Percentiles rank a stretch among this genome's conserved stretches.
Evolutionary conservation across 2,113 vertebrate species (phyloP).

Genomic region (Vulpes lagopus): DNA sequence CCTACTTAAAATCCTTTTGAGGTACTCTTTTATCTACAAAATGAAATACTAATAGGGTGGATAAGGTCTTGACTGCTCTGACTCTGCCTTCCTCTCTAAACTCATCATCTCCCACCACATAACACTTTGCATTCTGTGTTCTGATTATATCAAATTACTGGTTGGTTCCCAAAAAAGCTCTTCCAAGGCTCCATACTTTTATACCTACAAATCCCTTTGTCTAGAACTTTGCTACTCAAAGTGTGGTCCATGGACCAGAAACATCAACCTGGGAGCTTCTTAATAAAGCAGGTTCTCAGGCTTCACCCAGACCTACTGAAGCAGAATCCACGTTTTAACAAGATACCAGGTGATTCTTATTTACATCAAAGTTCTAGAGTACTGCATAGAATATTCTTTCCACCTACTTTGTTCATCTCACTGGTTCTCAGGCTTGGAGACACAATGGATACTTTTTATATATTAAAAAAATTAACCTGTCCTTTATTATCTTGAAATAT

Average conservation of each 20-base stretch:
- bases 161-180: background rate
- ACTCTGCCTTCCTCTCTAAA: background rate
- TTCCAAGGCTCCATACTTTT: background rate
- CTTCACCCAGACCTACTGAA: background rate
- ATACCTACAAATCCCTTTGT: background rate
- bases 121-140: background rate
- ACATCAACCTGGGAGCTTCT: background rate
- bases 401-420: background rate
- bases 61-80: background rate
- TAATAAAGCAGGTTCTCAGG: background rate
- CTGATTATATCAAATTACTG: background rate
- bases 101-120: background rate
- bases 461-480: background rate
- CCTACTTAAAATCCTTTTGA: background rate
- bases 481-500: slow-evolving; percentile 53
- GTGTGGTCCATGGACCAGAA: background rate
- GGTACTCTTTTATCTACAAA: background rate
- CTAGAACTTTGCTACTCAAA: background rate
- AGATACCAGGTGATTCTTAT: background rate
- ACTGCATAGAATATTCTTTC: background rate
- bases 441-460: background rate
- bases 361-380: background rate
- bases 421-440: background rate
- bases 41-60: background rate
- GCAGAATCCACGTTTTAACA: background rate